phyloP scores from a whole-genome alignment of 2,888 invertebrate genomes.

The Meteorus colon region DNA sequence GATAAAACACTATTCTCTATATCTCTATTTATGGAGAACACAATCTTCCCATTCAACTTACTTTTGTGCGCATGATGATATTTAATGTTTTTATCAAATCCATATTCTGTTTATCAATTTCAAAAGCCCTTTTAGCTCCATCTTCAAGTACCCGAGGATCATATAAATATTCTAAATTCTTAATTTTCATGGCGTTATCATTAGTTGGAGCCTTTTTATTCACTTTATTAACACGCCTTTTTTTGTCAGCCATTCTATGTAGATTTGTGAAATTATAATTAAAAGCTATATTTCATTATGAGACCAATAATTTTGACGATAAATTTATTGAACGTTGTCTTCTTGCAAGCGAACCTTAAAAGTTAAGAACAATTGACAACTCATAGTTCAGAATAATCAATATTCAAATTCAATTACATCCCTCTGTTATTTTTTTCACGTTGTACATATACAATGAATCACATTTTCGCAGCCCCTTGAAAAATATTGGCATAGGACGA shows the following conservation, averaged over 20 bases:
- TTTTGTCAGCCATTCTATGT: not conserved
- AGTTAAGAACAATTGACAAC: not conserved
- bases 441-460: not conserved
- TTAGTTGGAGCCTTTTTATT: conserved; percentile 67
- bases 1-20: not conserved
- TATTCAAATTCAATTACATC: not conserved
- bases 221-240: conserved; percentile 35
- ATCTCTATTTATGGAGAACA: not conserved
- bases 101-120: conserved; percentile 77
- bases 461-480: not conserved
- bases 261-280: not conserved
- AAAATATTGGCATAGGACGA: conserved; percentile 24
- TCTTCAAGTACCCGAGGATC: conserved; percentile 70
- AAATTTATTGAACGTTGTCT: not conserved
- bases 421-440: conserved; percentile 12
- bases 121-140: conserved; percentile 70
- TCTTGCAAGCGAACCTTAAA: not conserved
- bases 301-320: not conserved
- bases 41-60: conserved; percentile 61
- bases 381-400: not conserved
- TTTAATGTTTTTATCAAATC: conserved; percentile 78
- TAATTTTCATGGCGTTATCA: conserved; percentile 75
- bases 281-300: not conserved
- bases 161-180: conserved; percentile 74
- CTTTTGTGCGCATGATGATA: conserved; percentile 77